Conservation (phyloP, 2,797 vertebrate genomes). For the Crossoptilon crossoptilon region DNA sequence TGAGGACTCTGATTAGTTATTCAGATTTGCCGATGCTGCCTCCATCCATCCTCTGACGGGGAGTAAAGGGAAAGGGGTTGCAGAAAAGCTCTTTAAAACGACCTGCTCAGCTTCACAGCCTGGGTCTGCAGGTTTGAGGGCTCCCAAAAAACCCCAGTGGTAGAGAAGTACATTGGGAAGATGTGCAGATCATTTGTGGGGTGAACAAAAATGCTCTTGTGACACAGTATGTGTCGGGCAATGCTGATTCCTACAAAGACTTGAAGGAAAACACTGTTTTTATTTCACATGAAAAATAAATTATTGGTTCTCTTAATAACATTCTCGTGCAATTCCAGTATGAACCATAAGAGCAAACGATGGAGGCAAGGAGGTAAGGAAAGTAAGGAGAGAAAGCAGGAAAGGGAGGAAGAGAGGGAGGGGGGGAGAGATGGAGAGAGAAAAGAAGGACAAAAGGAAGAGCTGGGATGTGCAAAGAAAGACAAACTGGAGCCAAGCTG, state of each 20-base stretch:
- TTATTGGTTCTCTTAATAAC: neutral
- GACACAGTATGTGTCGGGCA: fast-evolving
- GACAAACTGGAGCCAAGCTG: neutral
- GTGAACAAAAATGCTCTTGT: neutral
- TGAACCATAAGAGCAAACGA: neutral
- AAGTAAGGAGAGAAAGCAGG: neutral
- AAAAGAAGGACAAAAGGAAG: too few relatives aligned
- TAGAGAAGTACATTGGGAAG: neutral
- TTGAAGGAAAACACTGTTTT: neutral
- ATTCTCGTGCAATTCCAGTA: neutral
- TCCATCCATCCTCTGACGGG: constrained; percentile 75
- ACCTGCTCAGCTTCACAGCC: neutral
- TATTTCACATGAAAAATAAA: fast-evolving
- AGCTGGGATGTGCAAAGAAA: neutral
- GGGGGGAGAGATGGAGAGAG: too few relatives aligned
- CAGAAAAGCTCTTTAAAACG: constrained; percentile 28
- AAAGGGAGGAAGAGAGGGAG: neutral
- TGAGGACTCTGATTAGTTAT: constrained; percentile 95
- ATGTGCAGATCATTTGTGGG: neutral
- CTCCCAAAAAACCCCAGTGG: neutral
- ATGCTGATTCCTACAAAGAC: fast-evolving
- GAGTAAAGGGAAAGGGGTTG: constrained; percentile 25
- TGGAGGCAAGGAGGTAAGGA: neutral
- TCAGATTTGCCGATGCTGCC: constrained; percentile 80
- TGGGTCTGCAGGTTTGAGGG: neutral